Conservation (phyloP, 2,797 vertebrate genomes). For the Forpus xanthops region DNA sequence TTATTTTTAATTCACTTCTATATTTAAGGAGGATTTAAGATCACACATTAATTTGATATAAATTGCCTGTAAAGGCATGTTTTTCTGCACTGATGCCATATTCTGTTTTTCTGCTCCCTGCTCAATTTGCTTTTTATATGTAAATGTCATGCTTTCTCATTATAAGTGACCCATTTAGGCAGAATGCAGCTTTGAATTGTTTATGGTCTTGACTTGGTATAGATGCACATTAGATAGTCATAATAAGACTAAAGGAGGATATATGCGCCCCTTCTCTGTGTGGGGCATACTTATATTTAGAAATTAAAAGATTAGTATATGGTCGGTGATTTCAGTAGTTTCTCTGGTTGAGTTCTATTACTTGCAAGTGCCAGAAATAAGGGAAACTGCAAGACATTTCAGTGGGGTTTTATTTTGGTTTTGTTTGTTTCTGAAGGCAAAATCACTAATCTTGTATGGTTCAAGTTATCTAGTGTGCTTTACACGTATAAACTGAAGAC, state of each 20-base stretch:
- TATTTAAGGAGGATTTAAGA: not conserved
- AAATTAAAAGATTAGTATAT: not conserved
- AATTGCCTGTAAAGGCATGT: not conserved
- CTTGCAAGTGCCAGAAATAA: not conserved
- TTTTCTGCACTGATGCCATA: conserved; percentile 27
- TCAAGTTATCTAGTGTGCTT: not conserved
- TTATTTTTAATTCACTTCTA: not conserved
- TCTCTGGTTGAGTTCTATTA: not conserved
- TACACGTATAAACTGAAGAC: not conserved
- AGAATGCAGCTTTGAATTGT: conserved; percentile 45
- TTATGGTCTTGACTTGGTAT: conserved; percentile 19
- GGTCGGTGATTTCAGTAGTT: not conserved
- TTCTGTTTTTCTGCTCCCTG: conserved; percentile 49
- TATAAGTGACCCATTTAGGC: conserved; percentile 71
- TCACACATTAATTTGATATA: not conserved
- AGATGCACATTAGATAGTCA: not conserved
- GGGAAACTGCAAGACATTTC: not conserved
- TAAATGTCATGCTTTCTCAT: conserved; percentile 58
- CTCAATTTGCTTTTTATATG: conserved; percentile 57
- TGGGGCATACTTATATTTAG: not conserved
- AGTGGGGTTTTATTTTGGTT: not conserved
- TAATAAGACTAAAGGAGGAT: not conserved
- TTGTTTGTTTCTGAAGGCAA: not conserved
- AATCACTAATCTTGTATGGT: not conserved
- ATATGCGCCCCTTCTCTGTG: not conserved